These are phyloP conservation scores for Rhagoletis pomonella DNA, from an alignment of 1,140 invertebrate species.

Conservation along the genomic window DNA sequence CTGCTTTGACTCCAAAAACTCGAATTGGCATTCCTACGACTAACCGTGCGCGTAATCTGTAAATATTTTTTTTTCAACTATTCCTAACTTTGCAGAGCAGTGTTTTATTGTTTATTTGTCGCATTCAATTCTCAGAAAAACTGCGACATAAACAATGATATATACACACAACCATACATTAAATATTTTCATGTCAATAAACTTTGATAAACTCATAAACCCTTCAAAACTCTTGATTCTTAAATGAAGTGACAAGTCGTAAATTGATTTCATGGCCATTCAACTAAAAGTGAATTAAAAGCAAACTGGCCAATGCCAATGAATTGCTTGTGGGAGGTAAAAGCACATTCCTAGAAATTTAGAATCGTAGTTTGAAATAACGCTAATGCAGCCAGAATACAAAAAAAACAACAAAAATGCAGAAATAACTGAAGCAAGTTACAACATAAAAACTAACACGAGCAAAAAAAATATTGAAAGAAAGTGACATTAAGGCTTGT, in stretches of 20 bases:
- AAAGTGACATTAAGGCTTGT: constrained; percentile 15
- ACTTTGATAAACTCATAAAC: constrained; percentile 38
- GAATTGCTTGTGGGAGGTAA: neutral
- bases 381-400: neutral
- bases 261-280: constrained; percentile 22
- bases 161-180: too few relatives aligned
- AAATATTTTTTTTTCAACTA: too few relatives aligned
- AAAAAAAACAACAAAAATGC: neutral
- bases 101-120: neutral
- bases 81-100: too few relatives aligned
- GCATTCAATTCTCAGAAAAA: neutral
- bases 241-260: constrained; percentile 46
- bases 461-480: neutral
- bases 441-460: neutral
- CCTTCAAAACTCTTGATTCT: constrained; percentile 16
- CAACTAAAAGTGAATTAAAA: neutral
- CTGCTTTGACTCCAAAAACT: neutral
- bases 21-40: constrained; percentile 18
- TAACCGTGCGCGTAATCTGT: neutral
- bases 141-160: neutral
- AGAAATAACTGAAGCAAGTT: neutral
- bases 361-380: constrained; percentile 2
- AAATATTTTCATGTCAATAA: neutral
- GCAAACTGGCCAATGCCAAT: neutral
- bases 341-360: too few relatives aligned